Base-by-base conservation (phyloP, 2,888 invertebrate species). In the Ectemnius lituratus region DNA sequence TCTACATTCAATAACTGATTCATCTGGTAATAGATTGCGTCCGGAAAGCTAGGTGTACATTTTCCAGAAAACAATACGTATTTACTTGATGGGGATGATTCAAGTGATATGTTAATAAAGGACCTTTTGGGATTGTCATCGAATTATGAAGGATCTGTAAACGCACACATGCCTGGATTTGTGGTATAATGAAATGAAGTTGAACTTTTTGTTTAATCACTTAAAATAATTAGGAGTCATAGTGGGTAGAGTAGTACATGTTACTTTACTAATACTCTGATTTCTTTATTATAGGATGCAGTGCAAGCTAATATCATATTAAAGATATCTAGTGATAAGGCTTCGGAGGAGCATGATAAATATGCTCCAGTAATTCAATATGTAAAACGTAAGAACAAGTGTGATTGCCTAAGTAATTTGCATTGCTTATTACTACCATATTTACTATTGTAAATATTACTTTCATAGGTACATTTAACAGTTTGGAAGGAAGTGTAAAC, bases 31-130 rank as follows among this genome's bases (percentile, higher is more conserved):
- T 81, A 94, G 92, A 93, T 96, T 82, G 94, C 95, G 45, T 94
- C 95, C 70, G 96, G 96, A 1, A 94, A 94, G 88, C 93, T 95
- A 46, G 94, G 94, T 67, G 96, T 96, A 87, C 93, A 94, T 84
- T 93, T 96, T 81, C 91, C 93, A 79, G 92, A 94, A 27, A 94
- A 94, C 52, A 93, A 93, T 73, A 92, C 94, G 2, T 95, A 94
- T 87, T 91, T 96, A 65, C 93, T 94, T 68, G 93, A 93, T 70
- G 93, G 93, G 65, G 92, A 81, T 65, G 83, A 80, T 73, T 82
- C 84, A 56, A 89, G 90, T 81, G 80, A 84, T 18, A 73, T 80
- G 59, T 79, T 82, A 2, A 78, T 87, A 4, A 85, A 81, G 64
- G 86, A 89, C 58, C 75, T 89, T 23, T 18, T 83, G 57, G 61